Evolutionary conservation across 2,888 invertebrate species (phyloP).

Genomic region (Phyllotreta striolata): DNA sequence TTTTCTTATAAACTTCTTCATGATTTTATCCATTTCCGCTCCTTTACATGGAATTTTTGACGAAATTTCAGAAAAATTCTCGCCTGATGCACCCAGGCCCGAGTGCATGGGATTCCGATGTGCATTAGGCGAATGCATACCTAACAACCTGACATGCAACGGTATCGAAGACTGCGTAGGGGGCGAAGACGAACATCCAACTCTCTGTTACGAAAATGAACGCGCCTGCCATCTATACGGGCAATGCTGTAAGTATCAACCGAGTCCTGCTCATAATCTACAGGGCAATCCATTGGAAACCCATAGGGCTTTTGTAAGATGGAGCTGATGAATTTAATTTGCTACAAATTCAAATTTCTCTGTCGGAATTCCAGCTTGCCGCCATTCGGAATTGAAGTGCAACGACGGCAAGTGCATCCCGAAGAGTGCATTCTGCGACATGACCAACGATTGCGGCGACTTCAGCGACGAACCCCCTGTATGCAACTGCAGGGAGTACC

Average conservation of each 20-base stretch:
- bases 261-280: neutral
- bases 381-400: constrained; percentile 71
- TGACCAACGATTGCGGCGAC: constrained; percentile 74
- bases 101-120: constrained; percentile 72
- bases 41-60: no score
- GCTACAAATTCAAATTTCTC: no score
- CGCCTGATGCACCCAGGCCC: constrained; percentile 26
- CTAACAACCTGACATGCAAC: constrained; percentile 69
- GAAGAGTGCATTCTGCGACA: constrained; percentile 75
- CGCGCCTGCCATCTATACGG: constrained; percentile 50
- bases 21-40: no score
- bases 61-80: constrained; percentile 35
- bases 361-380: constrained; percentile 66
- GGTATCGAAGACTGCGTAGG: constrained; percentile 74
- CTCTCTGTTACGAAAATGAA: constrained; percentile 59
- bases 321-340: neutral
- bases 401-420: constrained; percentile 74
- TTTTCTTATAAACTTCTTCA: no score
- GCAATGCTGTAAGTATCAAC: constrained; percentile 50
- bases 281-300: no score
- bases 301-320: neutral
- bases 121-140: constrained; percentile 73
- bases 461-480: constrained; percentile 73
- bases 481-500: constrained; percentile 72
- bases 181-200: constrained; percentile 70